Evolutionary conservation across 1,140 invertebrate species (phyloP).

Genomic region (Neotoxoptera formosana): DNA sequence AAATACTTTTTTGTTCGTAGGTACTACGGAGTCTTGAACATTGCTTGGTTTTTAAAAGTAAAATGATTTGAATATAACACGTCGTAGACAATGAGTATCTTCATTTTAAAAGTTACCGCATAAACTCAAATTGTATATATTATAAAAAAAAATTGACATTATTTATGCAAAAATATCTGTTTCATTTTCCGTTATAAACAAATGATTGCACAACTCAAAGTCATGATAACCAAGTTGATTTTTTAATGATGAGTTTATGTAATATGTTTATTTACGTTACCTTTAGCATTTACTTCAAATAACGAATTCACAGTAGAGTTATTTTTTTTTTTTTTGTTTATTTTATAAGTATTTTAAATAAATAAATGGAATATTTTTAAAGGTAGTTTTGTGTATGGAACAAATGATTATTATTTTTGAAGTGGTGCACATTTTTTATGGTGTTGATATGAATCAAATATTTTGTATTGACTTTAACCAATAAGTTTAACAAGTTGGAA

Average conservation of each 20-base stretch:
- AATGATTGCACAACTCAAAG: background rate
- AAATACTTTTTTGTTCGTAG: background rate
- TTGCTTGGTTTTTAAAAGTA: background rate
- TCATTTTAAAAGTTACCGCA: background rate
- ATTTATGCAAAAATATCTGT: background rate
- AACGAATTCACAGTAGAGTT: background rate
- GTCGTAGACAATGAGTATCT: background rate
- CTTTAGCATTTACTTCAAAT: background rate
- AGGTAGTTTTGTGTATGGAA: background rate
- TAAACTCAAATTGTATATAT: background rate
- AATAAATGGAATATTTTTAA: background rate
- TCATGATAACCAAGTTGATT: background rate
- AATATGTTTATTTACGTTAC: background rate
- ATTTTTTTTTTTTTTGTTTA: background rate
- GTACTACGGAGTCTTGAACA: background rate
- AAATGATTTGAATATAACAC: background rate
- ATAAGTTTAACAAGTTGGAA: background rate
- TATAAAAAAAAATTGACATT: background rate
- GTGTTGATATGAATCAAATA: background rate
- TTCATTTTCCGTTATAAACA: background rate
- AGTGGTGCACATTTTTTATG: background rate
- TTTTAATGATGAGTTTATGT: background rate
- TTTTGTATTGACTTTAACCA: background rate
- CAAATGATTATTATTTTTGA: background rate
- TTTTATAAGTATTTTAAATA: background rate